phyloP scores from a whole-genome alignment of 2,113 vertebrate genomes.

The Synodontis membranacea region DNA sequence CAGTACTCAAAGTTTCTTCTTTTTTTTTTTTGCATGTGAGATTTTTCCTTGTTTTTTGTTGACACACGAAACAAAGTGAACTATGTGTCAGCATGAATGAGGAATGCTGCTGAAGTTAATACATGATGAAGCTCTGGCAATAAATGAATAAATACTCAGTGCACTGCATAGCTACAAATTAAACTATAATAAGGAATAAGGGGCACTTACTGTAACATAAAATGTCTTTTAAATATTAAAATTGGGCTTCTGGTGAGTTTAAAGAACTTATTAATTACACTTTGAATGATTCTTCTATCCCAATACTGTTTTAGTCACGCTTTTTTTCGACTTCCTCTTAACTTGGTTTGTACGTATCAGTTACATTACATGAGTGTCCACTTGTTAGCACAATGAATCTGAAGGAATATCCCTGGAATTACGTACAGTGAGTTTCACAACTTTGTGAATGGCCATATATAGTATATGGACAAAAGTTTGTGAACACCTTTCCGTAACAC shows the following conservation, averaged over 20 bases:
- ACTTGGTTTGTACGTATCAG: background rate
- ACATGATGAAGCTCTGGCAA: slow-evolving; percentile 56
- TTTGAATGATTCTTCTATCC: too few relatives aligned
- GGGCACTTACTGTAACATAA: background rate
- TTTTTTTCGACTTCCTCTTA: background rate
- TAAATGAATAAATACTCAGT: slow-evolving; percentile 59
- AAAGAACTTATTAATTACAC: background rate
- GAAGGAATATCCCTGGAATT: background rate
- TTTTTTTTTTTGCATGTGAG: slow-evolving; percentile 69
- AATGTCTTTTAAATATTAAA: background rate
- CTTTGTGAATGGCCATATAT: background rate
- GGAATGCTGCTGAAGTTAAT: slow-evolving; percentile 46
- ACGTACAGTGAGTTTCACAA: background rate
- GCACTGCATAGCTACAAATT: slow-evolving; percentile 45
- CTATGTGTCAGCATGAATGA: slow-evolving; percentile 39
- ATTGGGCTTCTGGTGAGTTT: background rate
- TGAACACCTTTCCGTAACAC: too few relatives aligned
- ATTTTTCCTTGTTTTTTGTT: slow-evolving; percentile 53
- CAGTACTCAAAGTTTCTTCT: slow-evolving; percentile 57
- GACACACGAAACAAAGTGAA: slow-evolving; percentile 40
- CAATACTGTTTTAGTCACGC: background rate
- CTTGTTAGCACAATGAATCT: background rate
- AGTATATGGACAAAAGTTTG: too few relatives aligned
- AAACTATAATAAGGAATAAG: background rate
- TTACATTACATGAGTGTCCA: background rate